Evolutionary conservation across 2,888 invertebrate genomes (phyloP).

Genomic region (Ditula angustiorana): DNA sequence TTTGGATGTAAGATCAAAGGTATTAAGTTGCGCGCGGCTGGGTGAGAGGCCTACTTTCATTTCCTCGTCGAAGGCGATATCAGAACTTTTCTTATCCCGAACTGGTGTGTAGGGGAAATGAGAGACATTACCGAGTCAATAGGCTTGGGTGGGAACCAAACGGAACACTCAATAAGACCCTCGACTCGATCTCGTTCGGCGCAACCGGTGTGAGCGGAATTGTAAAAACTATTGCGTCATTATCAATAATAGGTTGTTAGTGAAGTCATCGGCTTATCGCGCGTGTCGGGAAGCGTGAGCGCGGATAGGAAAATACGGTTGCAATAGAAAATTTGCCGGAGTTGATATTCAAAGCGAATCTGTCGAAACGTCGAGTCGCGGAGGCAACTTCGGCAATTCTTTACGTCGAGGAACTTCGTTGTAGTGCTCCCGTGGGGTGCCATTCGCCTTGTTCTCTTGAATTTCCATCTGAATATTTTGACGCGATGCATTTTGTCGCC

Average conservation of each 20-base stretch:
- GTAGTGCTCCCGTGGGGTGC: constrained; percentile 52
- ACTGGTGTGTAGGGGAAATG: constrained; percentile 78
- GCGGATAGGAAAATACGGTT: constrained; percentile 11
- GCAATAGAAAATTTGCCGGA: constrained; percentile 47
- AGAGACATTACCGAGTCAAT: constrained; percentile 82
- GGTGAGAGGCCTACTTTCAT: constrained; percentile 73
- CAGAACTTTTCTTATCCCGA: constrained; percentile 80
- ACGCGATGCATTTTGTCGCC: constrained; percentile 50
- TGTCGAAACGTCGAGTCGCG: constrained; percentile 56
- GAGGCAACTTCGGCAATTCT: constrained; percentile 59
- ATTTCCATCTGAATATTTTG: constrained; percentile 61
- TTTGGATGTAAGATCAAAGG: constrained; percentile 79
- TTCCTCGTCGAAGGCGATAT: constrained; percentile 63
- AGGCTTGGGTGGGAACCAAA: constrained; percentile 71
- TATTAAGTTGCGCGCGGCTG: constrained; percentile 73
- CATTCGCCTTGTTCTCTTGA: constrained; percentile 53
- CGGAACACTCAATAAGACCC: constrained; percentile 75
- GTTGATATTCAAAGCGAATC: constrained; percentile 66
- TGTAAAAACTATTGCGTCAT: constrained; percentile 55
- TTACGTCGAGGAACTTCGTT: constrained; percentile 52
- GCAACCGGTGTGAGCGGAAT: constrained; percentile 63
- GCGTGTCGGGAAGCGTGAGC: constrained; percentile 8
- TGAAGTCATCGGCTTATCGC: constrained; percentile 25
- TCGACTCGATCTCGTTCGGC: constrained; percentile 68
- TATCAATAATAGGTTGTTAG: constrained; percentile 58